Base-by-base conservation (phyloP, 2,113 vertebrate species). In the Shinisaurus crocodilurus region DNA sequence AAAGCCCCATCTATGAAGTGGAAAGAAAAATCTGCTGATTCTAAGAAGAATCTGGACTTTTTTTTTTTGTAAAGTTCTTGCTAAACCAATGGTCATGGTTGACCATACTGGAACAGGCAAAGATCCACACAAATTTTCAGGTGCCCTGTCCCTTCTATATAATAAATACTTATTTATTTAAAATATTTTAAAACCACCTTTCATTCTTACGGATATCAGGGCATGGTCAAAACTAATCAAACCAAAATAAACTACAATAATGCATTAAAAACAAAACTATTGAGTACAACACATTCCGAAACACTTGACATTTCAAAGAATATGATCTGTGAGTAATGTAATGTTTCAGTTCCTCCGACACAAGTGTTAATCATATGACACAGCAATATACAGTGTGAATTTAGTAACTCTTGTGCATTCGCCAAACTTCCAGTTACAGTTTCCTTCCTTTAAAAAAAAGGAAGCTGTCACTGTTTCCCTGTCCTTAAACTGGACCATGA, bases 21-120 rank as follows among this genome's bases (percentile, higher is more conserved):
- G 94, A 82, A 82, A 16, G 23, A 92, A 63, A 92, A 94, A 63
- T 88, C 76, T 90, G 92, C 76, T 88, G 85, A 87, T 90, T 93
- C 90, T 93, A 89, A 89, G 91, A 96, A 93, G 91, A 92, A 91
- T 77, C 50, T 85, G 34, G 70, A 88, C 87, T 93, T 80, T 91
- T 93, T n/a, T n/a, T n/a, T n/a, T n/a, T n/a, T n/a, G n/a, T n/a
- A n/a, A n/a, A n/a, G n/a, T n/a, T n/a, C n/a, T n/a, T 85, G 83
- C 34, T 45, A 54, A 43, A 91, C 0, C 72, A 93, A 95, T 94
- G 93, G 91, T 90, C 90, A 57, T 1, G 82, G 88, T 6, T 43
- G 29, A n/a, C 86, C 82, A 7, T 87, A 83, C 1, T 82, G 72
- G 79, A 94, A 92, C 16, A 89, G 92, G 40, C 48, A 90, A 93